Conservation (phyloP, 2,113 vertebrate genomes). For the Ciconia stormi region DNA sequence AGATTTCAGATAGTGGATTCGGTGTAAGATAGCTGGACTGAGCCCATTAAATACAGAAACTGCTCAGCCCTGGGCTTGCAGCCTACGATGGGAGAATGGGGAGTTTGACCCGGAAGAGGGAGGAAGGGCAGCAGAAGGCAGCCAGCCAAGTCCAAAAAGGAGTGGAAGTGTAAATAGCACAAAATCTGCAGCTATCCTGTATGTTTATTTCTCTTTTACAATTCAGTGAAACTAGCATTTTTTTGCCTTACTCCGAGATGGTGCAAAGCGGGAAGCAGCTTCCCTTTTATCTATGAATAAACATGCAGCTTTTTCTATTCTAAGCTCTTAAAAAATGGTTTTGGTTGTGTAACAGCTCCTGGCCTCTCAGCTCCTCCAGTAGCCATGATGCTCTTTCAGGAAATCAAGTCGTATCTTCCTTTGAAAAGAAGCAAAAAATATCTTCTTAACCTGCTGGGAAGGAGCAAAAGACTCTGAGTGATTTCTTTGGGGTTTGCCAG, state of each 20-base stretch:
- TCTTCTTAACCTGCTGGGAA: not conserved
- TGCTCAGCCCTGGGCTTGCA: not conserved
- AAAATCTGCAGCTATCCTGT: not conserved
- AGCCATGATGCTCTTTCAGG: conserved; percentile 1
- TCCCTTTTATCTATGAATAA: conserved; percentile 44
- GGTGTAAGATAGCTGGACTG: not conserved
- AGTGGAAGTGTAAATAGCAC: not conserved
- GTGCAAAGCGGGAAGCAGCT: not conserved
- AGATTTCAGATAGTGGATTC: not conserved
- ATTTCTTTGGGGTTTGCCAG: not conserved
- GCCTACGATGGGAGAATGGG: not conserved
- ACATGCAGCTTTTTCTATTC: conserved; percentile 37
- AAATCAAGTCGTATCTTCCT: not conserved
- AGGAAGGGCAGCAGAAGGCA: not conserved
- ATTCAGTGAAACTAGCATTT: not conserved
- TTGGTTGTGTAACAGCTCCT: conserved; percentile 26
- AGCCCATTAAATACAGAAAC: not conserved
- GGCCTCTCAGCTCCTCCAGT: not conserved
- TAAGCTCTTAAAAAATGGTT: not conserved
- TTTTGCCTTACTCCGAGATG: not conserved
- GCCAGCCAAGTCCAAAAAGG: not conserved
- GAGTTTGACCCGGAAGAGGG: not conserved
- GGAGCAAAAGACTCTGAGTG: not conserved
- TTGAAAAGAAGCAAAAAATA: not conserved
- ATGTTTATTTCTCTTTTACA: conserved; percentile 12